These are phyloP conservation scores for Rhynchonycteris naso DNA, from an alignment of 2,797 vertebrate species.

Conservation along the genomic window DNA sequence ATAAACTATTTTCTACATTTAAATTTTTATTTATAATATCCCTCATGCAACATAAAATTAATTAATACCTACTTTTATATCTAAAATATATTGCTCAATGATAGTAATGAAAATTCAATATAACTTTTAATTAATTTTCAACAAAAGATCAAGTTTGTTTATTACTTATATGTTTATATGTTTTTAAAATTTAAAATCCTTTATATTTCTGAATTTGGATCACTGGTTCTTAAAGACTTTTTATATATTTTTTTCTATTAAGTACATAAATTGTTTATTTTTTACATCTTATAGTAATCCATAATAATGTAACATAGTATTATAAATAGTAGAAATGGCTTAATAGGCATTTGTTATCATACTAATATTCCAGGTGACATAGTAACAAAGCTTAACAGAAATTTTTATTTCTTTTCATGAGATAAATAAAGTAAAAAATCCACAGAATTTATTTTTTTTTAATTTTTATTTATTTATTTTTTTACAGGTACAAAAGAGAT, in stretches of 20 bases:
- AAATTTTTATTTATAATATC: background rate
- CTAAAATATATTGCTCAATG: background rate
- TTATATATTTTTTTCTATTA: background rate
- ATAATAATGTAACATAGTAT: background rate
- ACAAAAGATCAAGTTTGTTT: background rate
- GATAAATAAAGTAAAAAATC: background rate
- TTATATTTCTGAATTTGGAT: background rate
- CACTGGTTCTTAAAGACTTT: background rate
- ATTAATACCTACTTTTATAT: background rate
- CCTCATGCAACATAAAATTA: background rate
- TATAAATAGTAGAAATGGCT: background rate
- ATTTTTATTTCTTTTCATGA: background rate
- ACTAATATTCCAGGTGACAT: background rate
- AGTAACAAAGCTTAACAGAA: background rate
- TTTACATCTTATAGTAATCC: background rate
- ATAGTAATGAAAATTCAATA: conserved; percentile 13
- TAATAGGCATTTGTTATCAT: background rate
- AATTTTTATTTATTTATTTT: too few species aligned
- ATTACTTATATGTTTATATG: background rate
- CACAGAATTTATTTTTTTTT: background rate
- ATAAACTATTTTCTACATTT: background rate
- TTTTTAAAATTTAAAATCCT: background rate
- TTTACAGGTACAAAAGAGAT: too few species aligned
- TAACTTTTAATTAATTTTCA: background rate
- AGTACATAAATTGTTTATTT: background rate